Percentiles rank a stretch among this genome's conserved stretches.
These are phyloP conservation scores for Drosophila acutilabella DNA, from an alignment of 2,888 invertebrate genomes.

Conservation along the genomic window DNA sequence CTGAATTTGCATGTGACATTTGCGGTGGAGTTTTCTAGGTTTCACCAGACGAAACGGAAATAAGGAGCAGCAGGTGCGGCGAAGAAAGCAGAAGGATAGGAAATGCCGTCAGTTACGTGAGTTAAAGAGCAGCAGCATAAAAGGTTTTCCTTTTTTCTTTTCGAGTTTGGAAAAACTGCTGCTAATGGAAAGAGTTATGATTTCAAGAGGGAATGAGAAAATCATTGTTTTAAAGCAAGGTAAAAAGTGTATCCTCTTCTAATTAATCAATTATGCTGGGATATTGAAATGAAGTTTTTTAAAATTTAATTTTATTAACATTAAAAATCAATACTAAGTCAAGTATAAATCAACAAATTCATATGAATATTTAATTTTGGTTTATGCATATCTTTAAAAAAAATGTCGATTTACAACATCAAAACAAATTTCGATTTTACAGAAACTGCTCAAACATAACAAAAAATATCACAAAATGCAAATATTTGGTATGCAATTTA, in stretches of 20 bases:
- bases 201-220: neutral
- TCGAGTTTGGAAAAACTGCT: slow-evolving; percentile 3
- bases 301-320: neutral
- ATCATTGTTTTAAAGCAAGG: slow-evolving; percentile 19
- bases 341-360: slow-evolving; percentile 6
- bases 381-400: slow-evolving; percentile 3
- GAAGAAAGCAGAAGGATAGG: neutral
- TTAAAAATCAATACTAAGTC: neutral
- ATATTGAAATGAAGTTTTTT: neutral
- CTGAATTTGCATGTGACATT: slow-evolving; percentile 73
- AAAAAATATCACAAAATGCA: slow-evolving; percentile 17
- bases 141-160: slow-evolving; percentile 14
- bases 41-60: slow-evolving; percentile 34
- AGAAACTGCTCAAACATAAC: slow-evolving; percentile 7
- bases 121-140: slow-evolving; percentile 45
- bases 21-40: slow-evolving; percentile 52
- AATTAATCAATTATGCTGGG: slow-evolving; percentile 2
- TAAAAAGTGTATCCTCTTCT: neutral
- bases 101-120: slow-evolving; percentile 42
- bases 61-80: slow-evolving; percentile 10
- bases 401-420: slow-evolving; percentile 8
- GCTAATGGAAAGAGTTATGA: slow-evolving; percentile 17
- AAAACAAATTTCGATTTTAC: slow-evolving; percentile 24
- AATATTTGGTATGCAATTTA: slow-evolving; percentile 24
- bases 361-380: slow-evolving; percentile 7